Conservation (phyloP, 2,797 vertebrate genomes). For the Peromyscus nudipes region DNA sequence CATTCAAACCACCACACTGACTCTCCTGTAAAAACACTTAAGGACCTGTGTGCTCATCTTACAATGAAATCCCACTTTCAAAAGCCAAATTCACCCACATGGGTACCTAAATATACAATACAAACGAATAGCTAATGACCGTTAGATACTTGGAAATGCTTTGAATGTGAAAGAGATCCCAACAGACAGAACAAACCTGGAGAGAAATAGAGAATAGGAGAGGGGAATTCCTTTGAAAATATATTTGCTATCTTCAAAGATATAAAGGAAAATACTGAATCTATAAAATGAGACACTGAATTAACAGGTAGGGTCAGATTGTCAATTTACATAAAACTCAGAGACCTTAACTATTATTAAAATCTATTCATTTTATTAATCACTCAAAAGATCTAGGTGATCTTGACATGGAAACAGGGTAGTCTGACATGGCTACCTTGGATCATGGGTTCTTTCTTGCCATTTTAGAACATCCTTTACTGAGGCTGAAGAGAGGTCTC, state of each 20-base stretch:
- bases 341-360: constrained; percentile 1
- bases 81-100: background rate
- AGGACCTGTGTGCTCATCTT: background rate
- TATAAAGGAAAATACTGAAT: background rate
- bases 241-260: background rate
- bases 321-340: background rate
- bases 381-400: background rate
- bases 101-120: background rate
- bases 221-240: background rate
- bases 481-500: background rate
- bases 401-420: background rate
- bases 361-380: background rate
- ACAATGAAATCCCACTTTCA: background rate
- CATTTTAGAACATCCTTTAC: background rate
- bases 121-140: background rate
- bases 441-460: background rate
- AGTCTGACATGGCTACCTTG: background rate
- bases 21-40: background rate
- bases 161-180: background rate
- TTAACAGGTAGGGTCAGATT: background rate
- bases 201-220: background rate
- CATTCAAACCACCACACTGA: background rate
- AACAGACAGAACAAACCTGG: background rate
- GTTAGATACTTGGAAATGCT: background rate
- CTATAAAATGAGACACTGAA: background rate